Evolutionary conservation across 2,888 invertebrate genomes (phyloP).

Genomic region (Amphimallon solstitiale): DNA sequence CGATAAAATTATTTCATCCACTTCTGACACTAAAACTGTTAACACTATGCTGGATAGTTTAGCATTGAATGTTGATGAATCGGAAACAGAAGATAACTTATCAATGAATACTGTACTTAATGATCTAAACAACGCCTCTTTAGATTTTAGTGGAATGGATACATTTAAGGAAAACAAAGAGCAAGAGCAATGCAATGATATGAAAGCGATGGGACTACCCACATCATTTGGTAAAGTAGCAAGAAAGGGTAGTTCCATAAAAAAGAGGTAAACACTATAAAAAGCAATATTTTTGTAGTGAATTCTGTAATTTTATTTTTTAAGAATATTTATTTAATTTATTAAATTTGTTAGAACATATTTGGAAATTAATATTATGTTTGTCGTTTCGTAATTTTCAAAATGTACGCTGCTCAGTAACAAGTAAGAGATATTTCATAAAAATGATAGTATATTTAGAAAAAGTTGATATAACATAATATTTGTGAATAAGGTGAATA

Average conservation of each 20-base stretch:
- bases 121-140: neutral
- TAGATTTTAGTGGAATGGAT: neutral
- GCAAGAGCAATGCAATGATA: slow-evolving; percentile 40
- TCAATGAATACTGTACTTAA: neutral
- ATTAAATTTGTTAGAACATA: no score
- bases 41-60: slow-evolving; percentile 11
- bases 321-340: no score
- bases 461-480: no score
- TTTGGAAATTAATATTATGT: no score
- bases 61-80: slow-evolving; percentile 5
- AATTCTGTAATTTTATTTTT: no score
- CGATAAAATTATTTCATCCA: neutral
- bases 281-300: no score
- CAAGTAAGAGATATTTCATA: no score
- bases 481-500: no score
- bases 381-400: no score
- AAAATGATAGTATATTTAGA: no score
- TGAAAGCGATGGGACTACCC: slow-evolving; percentile 57
- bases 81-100: slow-evolving; percentile 5
- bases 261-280: slow-evolving; percentile 7
- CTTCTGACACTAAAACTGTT: neutral
- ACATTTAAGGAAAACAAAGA: neutral
- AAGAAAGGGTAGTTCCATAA: slow-evolving; percentile 20
- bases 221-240: slow-evolving; percentile 50
- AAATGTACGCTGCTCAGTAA: no score